Conservation (phyloP, 2,888 invertebrate species). For the Morpho helenor region DNA sequence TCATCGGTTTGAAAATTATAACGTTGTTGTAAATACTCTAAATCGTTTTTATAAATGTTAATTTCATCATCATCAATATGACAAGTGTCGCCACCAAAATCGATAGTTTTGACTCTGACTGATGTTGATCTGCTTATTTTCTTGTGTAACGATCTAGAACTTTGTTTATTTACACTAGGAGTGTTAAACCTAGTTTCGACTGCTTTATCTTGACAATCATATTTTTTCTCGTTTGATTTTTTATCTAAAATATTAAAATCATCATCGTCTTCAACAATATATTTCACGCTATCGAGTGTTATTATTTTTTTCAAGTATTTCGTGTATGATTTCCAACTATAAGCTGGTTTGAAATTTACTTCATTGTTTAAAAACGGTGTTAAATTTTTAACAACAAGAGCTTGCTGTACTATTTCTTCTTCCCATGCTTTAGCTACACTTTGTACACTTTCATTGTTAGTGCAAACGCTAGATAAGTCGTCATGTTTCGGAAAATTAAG, state of each 20-base stretch:
- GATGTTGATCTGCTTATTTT: conserved; percentile 39
- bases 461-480: conserved; percentile 28
- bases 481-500: conserved; percentile 42
- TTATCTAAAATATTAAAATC: neutral
- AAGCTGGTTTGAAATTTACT: conserved; percentile 13
- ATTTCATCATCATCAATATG: conserved; percentile 33
- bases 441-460: conserved; percentile 38
- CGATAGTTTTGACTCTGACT: conserved; percentile 35
- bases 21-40: conserved; percentile 43
- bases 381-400: conserved; percentile 45
- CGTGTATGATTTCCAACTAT: conserved; percentile 18
- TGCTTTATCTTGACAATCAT: conserved; percentile 16
- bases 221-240: conserved; percentile 9
- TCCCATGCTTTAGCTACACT: conserved; percentile 55
- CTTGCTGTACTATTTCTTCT: conserved; percentile 53
- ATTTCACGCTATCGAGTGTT: neutral
- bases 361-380: conserved; percentile 29
- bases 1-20: conserved; percentile 44
- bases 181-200: conserved; percentile 20
- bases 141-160: conserved; percentile 19
- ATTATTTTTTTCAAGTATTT: conserved; percentile 12
- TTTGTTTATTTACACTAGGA: conserved; percentile 7
- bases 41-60: conserved; percentile 35
- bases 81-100: conserved; percentile 41
- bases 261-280: neutral